These are phyloP conservation scores for Rhipidura dahli DNA, from an alignment of 2,113 vertebrate genomes.

Conservation along the genomic window DNA sequence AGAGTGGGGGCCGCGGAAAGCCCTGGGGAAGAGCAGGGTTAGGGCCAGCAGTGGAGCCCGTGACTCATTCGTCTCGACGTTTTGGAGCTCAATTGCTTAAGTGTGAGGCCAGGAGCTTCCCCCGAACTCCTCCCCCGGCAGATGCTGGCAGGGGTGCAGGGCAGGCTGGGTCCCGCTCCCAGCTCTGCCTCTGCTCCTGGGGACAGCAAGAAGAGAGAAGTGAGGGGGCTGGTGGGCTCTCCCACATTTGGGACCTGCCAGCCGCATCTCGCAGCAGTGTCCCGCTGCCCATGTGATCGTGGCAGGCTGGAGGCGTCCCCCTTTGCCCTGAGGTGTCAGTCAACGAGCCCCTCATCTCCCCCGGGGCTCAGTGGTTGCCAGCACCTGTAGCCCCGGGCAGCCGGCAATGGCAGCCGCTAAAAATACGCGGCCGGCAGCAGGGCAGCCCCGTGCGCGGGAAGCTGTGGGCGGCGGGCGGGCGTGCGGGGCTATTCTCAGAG, in stretches of 20 bases:
- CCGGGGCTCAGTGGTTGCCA: neutral
- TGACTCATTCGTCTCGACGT: neutral
- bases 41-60: neutral
- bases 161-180: neutral
- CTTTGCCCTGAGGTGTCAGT: neutral
- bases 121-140: neutral
- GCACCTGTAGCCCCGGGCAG: neutral
- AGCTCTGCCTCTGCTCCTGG: neutral
- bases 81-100: neutral
- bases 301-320: neutral
- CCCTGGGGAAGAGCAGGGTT: neutral
- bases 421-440: neutral
- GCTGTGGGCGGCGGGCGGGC: neutral
- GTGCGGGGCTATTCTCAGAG: slow-evolving; percentile 67
- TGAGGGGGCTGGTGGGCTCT: neutral
- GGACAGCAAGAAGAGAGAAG: neutral
- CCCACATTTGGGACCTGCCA: no score
- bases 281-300: neutral
- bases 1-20: neutral
- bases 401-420: neutral
- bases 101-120: neutral
- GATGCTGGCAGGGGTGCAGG: neutral
- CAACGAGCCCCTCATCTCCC: neutral
- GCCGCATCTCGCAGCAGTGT: neutral
- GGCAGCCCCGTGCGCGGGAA: slow-evolving; percentile 52